Evolutionary conservation across 2,797 vertebrate genomes (phyloP).

Genomic region (Chloroceryle inda): DNA sequence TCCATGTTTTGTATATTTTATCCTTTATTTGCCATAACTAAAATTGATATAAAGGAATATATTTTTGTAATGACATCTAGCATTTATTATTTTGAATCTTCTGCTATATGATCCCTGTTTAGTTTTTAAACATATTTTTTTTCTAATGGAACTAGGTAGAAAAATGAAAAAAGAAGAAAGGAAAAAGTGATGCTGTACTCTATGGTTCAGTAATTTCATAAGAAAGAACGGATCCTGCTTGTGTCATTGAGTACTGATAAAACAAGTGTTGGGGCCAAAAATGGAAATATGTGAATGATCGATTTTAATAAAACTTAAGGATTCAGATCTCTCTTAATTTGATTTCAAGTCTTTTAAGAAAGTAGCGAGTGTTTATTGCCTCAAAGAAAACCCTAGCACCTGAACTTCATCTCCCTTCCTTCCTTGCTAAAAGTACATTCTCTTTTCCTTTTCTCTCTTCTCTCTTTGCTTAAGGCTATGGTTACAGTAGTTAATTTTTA

Average conservation of each 20-base stretch:
- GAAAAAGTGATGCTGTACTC: background rate
- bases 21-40: background rate
- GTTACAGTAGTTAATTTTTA: constrained; percentile 71
- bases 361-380: background rate
- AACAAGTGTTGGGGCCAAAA: background rate
- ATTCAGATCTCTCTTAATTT: background rate
- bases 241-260: background rate
- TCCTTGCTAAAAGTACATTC: background rate
- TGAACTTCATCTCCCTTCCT: background rate
- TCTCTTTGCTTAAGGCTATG: constrained; percentile 55
- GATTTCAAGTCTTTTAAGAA: background rate
- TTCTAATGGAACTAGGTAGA: background rate
- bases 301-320: background rate
- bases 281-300: background rate
- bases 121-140: background rate
- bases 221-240: background rate
- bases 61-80: background rate
- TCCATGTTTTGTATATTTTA: background rate
- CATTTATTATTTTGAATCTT: background rate
- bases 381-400: background rate
- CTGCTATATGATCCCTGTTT: background rate
- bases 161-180: background rate
- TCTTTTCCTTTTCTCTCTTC: background rate
- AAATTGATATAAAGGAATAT: background rate
- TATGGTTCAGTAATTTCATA: background rate